Percentiles rank a stretch among this genome's conserved stretches.
These are phyloP conservation scores for Capitella teleta DNA, from an alignment of 1,140 invertebrate genomes.

Conservation along the genomic window DNA sequence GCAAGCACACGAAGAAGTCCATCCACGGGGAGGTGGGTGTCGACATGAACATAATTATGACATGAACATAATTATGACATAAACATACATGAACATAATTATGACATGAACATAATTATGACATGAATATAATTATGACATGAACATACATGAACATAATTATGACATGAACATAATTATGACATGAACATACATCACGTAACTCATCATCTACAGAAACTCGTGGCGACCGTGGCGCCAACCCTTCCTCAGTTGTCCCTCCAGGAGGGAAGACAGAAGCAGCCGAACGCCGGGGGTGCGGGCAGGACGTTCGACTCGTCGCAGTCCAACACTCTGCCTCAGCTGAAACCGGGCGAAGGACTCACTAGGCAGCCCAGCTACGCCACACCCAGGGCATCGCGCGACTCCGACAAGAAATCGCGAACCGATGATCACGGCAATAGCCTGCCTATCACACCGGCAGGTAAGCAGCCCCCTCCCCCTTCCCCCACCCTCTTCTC, in stretches of 20 bases:
- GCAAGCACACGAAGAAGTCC: too few species aligned
- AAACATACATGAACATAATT: too few species aligned
- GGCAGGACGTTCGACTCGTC: constrained; percentile 17
- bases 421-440: constrained; percentile 25
- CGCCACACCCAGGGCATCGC: constrained; percentile 9
- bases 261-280: constrained; percentile 11
- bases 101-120: too few species aligned
- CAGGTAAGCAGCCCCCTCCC: constrained; percentile 19
- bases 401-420: constrained; percentile 8
- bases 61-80: too few species aligned
- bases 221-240: constrained; percentile 29
- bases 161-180: too few species aligned
- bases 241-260: constrained; percentile 26
- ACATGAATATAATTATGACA: too few species aligned
- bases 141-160: too few species aligned
- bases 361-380: constrained; percentile 10
- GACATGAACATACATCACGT: too few species aligned
- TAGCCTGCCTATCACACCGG: constrained; percentile 28
- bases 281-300: constrained; percentile 8
- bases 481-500: not conserved
- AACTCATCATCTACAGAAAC: too few species aligned
- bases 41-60: too few species aligned
- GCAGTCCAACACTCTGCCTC: constrained; percentile 22
- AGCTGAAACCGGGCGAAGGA: constrained; percentile 19
- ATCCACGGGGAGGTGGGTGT: too few species aligned